Evolutionary conservation across 2,888 invertebrate species (phyloP), one percentile per base, ranked within the genome.

Genomic region (Chydorus sphaericus): DNA sequence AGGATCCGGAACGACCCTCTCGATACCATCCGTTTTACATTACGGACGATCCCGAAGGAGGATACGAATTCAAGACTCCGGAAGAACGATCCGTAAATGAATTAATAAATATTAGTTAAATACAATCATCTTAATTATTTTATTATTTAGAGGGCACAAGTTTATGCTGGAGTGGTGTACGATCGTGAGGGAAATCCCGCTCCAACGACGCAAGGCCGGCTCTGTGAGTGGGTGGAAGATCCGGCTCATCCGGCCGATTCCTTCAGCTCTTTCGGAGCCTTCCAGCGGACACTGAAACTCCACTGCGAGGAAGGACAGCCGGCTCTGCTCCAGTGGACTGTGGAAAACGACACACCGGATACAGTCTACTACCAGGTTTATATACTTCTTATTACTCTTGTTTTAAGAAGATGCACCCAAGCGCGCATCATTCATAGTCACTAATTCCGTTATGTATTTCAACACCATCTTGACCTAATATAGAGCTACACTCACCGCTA

Each of bases 401-500:
- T 16, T 48, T 18, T 48, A 48, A 16, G 8, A 11, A 10, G n/a
- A 48, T n/a, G n/a, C 48, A 48, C n/a, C n/a, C n/a, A n/a, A n/a
- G n/a, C n/a, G n/a, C n/a, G n/a, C n/a, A n/a, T n/a, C n/a, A n/a
- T n/a, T n/a, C n/a, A n/a, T n/a, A n/a, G 11, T 10, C 14, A 14
- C 38, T 44, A 51, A 52, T 53, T 53, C 18, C 26, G 36, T 36
- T 3, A 16, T 30, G 11, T 55, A 23, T 54, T n/a, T 48, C 7
- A 33, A 16, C 28, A 52, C 2, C 18, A 11, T 20, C 18, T 52
- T n/a, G 10, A 5, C 36, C 63, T 63, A 62, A 75, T 75, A 57
- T 75, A 94, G 84, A 93, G 93, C 69, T 93, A 83, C 76, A 85
- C 89, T 4, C 91, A 92, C 70, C 85, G 91, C 60, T 82, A 92